Percentiles rank a stretch among this genome's conserved stretches.
These are phyloP conservation scores for Apaloderma vittatum DNA, from an alignment of 2,113 vertebrate species.

Conservation along the genomic window DNA sequence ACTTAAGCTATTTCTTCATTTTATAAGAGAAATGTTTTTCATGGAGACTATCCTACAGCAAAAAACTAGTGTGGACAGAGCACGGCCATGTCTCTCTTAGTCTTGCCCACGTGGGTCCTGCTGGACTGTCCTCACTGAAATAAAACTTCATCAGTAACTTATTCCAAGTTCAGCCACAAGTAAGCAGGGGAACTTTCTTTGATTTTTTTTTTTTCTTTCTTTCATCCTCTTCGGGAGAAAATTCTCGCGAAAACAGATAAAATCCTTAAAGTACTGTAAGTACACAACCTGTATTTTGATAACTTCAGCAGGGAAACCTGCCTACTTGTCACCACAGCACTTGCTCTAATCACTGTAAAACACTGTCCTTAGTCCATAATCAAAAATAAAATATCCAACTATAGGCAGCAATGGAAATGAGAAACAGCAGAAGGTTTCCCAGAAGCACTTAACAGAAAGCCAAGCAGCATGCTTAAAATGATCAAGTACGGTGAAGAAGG, in stretches of 20 bases:
- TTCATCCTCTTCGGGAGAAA: too few relatives aligned
- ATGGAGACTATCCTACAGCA: not conserved
- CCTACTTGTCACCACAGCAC: not conserved
- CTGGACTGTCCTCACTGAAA: not conserved
- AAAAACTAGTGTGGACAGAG: not conserved
- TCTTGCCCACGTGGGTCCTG: fast-evolving
- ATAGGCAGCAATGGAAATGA: not conserved
- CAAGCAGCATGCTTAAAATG: not conserved
- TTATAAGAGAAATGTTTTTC: not conserved
- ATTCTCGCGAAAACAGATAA: too few relatives aligned
- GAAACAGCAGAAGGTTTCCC: not conserved
- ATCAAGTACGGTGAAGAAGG: not conserved
- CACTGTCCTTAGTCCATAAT: not conserved
- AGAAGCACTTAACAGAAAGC: not conserved
- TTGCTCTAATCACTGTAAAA: not conserved
- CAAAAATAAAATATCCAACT: not conserved
- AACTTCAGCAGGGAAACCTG: too few relatives aligned
- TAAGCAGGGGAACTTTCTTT: not conserved
- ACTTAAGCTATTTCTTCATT: not conserved
- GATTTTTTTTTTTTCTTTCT: too few relatives aligned
- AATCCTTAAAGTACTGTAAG: too few relatives aligned
- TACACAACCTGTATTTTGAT: too few relatives aligned
- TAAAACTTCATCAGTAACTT: not conserved
- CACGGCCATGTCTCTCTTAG: fast-evolving
- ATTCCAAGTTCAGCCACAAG: not conserved